Percentiles rank a stretch among this genome's conserved stretches.
These are phyloP conservation scores for Camponotus fellah DNA, from an alignment of 2,888 invertebrate genomes.

Conservation along the genomic window DNA sequence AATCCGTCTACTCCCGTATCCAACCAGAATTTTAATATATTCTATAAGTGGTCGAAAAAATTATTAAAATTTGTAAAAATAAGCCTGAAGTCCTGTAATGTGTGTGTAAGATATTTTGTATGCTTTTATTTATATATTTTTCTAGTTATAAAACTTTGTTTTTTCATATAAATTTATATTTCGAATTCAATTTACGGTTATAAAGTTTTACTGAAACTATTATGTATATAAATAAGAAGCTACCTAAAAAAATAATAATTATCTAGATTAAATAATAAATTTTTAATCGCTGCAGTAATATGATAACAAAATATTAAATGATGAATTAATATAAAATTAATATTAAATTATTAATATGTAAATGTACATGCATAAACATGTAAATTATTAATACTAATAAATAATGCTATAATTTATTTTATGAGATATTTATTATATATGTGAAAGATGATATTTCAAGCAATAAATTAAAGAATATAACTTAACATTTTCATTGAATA, in stretches of 20 bases:
- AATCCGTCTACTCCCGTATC: constrained; percentile 95
- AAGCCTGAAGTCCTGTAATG: not conserved
- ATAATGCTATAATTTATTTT: not conserved
- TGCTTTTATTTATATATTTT: not conserved
- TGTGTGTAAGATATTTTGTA: not conserved
- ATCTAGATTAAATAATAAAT: not conserved
- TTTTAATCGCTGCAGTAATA: not conserved
- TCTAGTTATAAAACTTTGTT: not conserved
- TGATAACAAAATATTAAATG: not conserved
- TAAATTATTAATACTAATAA: not conserved
- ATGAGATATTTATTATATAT: too few relatives aligned
- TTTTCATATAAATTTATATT: not conserved
- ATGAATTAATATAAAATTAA: not conserved
- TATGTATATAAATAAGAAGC: not conserved
- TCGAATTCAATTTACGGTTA: not conserved
- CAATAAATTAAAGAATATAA: not conserved
- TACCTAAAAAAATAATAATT: not conserved
- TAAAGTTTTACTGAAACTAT: not conserved
- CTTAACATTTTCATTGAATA: not conserved
- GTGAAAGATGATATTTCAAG: not conserved
- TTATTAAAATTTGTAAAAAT: not conserved
- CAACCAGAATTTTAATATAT: constrained; percentile 92
- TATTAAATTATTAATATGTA: not conserved
- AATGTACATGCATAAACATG: too few relatives aligned
- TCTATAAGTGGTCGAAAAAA: constrained; percentile 84